Conservation (phyloP, 2,113 vertebrate species). For the Ginglymostoma cirratum region DNA sequence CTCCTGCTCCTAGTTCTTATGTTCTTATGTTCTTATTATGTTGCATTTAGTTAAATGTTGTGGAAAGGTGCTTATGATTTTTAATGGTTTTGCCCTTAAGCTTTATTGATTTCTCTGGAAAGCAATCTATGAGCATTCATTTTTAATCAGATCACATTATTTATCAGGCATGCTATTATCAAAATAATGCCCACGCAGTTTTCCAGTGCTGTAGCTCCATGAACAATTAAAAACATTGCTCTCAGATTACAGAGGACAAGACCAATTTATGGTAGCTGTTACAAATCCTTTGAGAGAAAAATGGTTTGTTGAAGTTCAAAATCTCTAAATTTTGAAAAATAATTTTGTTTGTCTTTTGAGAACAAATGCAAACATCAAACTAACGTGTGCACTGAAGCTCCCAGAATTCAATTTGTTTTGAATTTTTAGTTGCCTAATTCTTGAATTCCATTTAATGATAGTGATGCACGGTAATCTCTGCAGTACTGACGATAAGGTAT, state of each 20-base stretch:
- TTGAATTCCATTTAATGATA: slow-evolving; percentile 4
- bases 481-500: neutral
- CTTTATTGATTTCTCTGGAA: neutral
- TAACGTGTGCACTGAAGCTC: neutral
- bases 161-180: neutral
- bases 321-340: neutral
- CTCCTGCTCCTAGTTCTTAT: no score
- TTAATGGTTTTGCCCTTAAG: neutral
- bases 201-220: neutral
- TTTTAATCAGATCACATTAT: slow-evolving; percentile 3
- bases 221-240: no score
- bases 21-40: no score
- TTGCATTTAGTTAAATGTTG: neutral
- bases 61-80: neutral
- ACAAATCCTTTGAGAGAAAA: neutral
- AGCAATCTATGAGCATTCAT: neutral
- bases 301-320: neutral
- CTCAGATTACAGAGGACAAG: neutral
- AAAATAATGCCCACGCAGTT: neutral
- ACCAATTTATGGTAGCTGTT: neutral
- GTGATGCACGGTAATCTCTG: neutral
- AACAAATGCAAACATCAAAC: neutral
- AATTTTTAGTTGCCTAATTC: neutral
- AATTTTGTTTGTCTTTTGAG: neutral
- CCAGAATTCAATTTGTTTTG: neutral